phyloP scores from a whole-genome alignment of 1,140 invertebrate genomes.

The Antheraea mylitta region DNA sequence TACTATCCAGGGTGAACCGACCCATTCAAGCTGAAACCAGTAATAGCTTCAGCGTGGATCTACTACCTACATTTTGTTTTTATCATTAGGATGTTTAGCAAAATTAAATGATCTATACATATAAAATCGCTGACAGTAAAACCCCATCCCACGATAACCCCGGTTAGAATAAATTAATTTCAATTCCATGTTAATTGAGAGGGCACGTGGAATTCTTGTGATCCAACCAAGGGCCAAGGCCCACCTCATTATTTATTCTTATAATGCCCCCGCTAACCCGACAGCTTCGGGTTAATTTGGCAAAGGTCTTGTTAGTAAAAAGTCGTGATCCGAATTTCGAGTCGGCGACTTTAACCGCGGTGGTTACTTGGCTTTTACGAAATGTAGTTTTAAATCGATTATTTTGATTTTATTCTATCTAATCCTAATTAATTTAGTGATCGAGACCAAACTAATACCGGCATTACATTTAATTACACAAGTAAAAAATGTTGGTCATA shows the following conservation, averaged over 20 bases:
- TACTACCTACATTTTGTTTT: too few species aligned
- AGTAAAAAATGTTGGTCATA: too few species aligned
- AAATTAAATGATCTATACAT: too few species aligned
- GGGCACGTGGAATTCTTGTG: conserved; percentile 34
- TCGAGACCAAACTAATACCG: too few species aligned
- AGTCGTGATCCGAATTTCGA: conserved; percentile 14
- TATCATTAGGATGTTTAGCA: too few species aligned
- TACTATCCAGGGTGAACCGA: too few species aligned
- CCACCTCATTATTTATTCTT: conserved; percentile 61
- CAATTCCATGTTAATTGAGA: conserved; percentile 51
- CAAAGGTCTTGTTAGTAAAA: conserved; percentile 44
- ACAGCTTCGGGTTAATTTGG: conserved; percentile 51
- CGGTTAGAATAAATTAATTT: conserved; percentile 56
- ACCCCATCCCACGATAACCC: conserved; percentile 16
- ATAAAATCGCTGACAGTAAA: too few species aligned
- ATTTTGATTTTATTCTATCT: neutral
- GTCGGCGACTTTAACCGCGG: neutral
- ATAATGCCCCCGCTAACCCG: conserved; percentile 52
- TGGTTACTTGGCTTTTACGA: neutral
- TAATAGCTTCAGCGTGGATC: too few species aligned
- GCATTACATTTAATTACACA: too few species aligned
- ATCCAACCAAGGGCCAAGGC: conserved; percentile 25
- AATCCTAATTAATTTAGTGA: too few species aligned
- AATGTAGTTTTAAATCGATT: neutral
- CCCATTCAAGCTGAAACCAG: too few species aligned